phyloP scores from a whole-genome alignment of 2,113 vertebrate genomes.

The Seriola dumerili region DNA sequence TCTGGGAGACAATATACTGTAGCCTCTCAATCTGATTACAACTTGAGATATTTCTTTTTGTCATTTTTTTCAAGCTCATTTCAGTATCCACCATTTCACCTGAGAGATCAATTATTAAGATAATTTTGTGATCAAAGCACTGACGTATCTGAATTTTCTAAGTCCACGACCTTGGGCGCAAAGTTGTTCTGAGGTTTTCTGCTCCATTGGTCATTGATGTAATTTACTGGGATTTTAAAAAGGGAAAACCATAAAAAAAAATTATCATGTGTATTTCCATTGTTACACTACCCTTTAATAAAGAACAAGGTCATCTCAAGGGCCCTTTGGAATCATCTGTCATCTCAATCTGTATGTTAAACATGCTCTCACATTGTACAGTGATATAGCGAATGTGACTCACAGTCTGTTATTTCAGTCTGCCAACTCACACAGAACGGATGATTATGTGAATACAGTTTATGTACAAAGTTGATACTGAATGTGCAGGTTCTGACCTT shows the following conservation, averaged over 20 bases:
- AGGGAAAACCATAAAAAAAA: constrained; percentile 49
- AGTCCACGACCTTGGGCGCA: constrained; percentile 45
- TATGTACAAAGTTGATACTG: not conserved
- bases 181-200: constrained; percentile 45
- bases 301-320: constrained; percentile 72
- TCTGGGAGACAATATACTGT: constrained; percentile 79
- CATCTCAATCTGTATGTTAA: constrained; percentile 24
- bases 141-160: constrained; percentile 73
- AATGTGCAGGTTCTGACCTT: not conserved
- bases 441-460: not conserved
- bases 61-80: constrained; percentile 41
- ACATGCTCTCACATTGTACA: too few species aligned
- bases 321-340: constrained; percentile 67
- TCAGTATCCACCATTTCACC: constrained; percentile 50
- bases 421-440: not conserved
- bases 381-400: too few species aligned
- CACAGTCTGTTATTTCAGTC: not conserved
- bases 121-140: constrained; percentile 62
- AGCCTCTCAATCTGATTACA: constrained; percentile 71
- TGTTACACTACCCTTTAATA: constrained; percentile 84
- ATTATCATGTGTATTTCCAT: constrained; percentile 78
- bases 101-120: constrained; percentile 39
- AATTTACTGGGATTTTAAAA: constrained; percentile 70
- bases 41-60: constrained; percentile 60
- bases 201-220: constrained; percentile 47